Conservation (phyloP, 2,113 vertebrate species). For the Nettapus auritus region DNA sequence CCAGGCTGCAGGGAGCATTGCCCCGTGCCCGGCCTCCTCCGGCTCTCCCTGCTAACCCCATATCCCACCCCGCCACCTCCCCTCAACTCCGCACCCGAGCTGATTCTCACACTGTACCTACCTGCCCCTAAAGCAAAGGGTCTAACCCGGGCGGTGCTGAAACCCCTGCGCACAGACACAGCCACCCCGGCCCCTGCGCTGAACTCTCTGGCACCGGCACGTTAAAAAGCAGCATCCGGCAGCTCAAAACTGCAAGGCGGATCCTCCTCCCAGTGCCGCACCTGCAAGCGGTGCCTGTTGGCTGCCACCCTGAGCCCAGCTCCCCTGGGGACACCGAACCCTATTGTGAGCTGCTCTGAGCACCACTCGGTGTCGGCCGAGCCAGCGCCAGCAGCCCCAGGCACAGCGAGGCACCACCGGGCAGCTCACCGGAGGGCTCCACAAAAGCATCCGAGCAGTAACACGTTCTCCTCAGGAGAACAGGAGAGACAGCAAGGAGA, state of each 20-base stretch:
- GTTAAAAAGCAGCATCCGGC: background rate
- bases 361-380: accelerated
- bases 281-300: accelerated
- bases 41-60: background rate
- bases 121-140: background rate
- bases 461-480: background rate
- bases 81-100: background rate
- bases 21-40: background rate
- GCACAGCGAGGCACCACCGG: background rate
- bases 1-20: background rate
- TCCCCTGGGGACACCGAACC: background rate
- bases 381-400: accelerated
- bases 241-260: accelerated
- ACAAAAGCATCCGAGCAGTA: accelerated
- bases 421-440: background rate
- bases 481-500: background rate
- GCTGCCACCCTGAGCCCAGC: background rate
- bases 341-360: background rate
- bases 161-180: accelerated
- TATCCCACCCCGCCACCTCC: background rate
- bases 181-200: background rate
- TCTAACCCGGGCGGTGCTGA: background rate
- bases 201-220: background rate
- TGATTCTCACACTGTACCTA: background rate
- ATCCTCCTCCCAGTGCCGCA: background rate